Evolutionary conservation across 2,888 invertebrate genomes (phyloP).

Genomic region (Morinoia aosen): DNA sequence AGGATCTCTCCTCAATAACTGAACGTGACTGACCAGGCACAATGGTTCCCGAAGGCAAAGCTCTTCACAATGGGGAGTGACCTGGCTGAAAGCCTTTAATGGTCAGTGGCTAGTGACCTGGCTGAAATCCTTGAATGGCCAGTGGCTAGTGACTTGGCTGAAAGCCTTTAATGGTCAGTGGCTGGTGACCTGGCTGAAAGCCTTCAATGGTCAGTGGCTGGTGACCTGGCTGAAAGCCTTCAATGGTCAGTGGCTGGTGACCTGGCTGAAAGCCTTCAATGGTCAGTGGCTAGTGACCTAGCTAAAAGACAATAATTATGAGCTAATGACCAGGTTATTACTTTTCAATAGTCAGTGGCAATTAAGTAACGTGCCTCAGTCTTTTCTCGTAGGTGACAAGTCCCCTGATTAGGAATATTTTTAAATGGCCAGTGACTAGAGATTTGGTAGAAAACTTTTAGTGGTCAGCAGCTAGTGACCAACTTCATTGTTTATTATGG

Average conservation of each 20-base stretch:
- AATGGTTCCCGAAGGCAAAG: not conserved
- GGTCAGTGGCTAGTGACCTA: not conserved
- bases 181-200: not conserved
- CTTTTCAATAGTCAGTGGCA: no score
- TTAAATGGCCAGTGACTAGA: not conserved
- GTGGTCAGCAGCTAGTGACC: not conserved
- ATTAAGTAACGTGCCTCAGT: no score
- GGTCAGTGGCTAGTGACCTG: not conserved
- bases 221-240: no score
- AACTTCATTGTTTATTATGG: not conserved
- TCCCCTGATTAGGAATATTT: no score
- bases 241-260: not conserved
- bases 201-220: no score
- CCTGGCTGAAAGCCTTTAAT: not conserved
- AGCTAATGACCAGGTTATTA: no score
- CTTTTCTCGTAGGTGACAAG: no score
- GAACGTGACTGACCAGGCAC: slow-evolving; percentile 14
- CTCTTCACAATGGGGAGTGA: slow-evolving; percentile 16
- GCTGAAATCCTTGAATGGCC: not conserved
- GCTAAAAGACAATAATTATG: no score
- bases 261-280: not conserved
- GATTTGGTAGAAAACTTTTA: not conserved
- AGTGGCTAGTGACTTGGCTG: not conserved
- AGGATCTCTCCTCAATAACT: not conserved
- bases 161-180: not conserved